Percentiles rank a stretch among this genome's conserved stretches.
phyloP scores from a whole-genome alignment of 2,797 vertebrate genomes.

The Labeo calbasu region DNA sequence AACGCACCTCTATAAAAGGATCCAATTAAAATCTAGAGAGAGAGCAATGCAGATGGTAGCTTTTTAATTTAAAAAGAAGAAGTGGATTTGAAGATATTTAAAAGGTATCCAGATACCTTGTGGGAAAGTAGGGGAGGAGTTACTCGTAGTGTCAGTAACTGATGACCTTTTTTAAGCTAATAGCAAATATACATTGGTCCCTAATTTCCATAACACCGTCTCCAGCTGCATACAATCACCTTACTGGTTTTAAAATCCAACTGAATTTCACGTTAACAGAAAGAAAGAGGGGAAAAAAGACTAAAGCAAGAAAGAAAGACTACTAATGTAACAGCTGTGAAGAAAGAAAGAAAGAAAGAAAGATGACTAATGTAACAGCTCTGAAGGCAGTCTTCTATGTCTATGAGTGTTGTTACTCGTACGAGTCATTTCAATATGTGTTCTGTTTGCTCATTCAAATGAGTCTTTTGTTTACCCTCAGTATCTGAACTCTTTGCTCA shows the following conservation, averaged over 20 bases:
- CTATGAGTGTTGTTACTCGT: constrained; percentile 40
- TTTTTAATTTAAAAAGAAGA: constrained; percentile 65
- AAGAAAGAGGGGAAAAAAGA: not conserved
- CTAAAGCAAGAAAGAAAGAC: not conserved
- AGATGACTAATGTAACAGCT: constrained; percentile 3
- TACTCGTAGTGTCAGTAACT: constrained; percentile 45
- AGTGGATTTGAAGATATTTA: constrained; percentile 60
- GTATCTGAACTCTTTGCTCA: constrained; percentile 77
- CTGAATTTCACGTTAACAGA: constrained; percentile 42
- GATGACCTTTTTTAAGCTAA: constrained; percentile 44
- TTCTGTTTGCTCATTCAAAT: constrained; percentile 73
- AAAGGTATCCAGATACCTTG: constrained; percentile 55
- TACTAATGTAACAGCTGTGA: not conserved
- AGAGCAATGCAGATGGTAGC: constrained; percentile 58
- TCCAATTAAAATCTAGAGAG: constrained; percentile 64
- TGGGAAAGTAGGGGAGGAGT: constrained; percentile 43
- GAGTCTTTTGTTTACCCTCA: constrained; percentile 72
- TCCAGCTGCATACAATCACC: constrained; percentile 42
- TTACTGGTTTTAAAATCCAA: constrained; percentile 46
- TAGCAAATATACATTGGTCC: constrained; percentile 46
- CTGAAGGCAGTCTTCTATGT: not conserved
- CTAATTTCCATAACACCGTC: constrained; percentile 54
- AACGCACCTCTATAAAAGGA: constrained; percentile 63
- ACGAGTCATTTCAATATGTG: constrained; percentile 56
- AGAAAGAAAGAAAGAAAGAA: not conserved